Evolutionary conservation across 2,888 invertebrate genomes (phyloP), one percentile per base, ranked within the genome.

Genomic region (Dryocosmus kuriphilus): DNA sequence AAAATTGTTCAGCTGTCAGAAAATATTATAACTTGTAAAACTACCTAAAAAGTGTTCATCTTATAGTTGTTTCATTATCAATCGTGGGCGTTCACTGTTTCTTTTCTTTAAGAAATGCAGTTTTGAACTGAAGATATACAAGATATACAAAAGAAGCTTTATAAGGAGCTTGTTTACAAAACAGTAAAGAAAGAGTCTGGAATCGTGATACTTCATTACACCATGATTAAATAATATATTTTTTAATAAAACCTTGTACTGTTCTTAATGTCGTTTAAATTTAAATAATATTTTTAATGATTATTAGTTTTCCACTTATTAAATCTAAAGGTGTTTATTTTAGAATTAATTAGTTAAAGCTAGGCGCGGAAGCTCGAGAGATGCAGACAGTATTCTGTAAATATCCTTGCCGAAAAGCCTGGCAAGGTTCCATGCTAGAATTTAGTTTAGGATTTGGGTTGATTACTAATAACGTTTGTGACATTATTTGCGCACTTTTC

Each of bases 361-460:
- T 16, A 16, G 16, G 14, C 14, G 14, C 41, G 41, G 14, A 41
- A 41, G 41, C 11, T 16, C 14, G 41, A 41, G 81, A 61, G 80
- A 81, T 81, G 78, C 75, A 71, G 83, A 83, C 79, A 85, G 83
- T 83, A 83, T 85, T 85, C 82, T 82, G 81, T 80, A 85, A 81
- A 83, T 83, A 81, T 81, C 79, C 79, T 71, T 74, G 77, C 80
- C 61, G 74, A 80, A 82, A 76, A 80, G 82, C 77, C 83, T 86
- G 87, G 86, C 87, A 86, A 80, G 81, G 77, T 82, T 87, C 87
- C 86, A 86, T 78, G 74, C 79, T 77, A 78, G 76, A 83, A 84
- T 86, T 85, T 84, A 86, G 85, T 86, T 86, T 84, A 84, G 86
- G 84, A 85, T 85, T 85, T 84, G 80, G 82, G 83, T 81, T 84